phyloP scores from a whole-genome alignment of 2,888 invertebrate species.

The Amiota minor region DNA sequence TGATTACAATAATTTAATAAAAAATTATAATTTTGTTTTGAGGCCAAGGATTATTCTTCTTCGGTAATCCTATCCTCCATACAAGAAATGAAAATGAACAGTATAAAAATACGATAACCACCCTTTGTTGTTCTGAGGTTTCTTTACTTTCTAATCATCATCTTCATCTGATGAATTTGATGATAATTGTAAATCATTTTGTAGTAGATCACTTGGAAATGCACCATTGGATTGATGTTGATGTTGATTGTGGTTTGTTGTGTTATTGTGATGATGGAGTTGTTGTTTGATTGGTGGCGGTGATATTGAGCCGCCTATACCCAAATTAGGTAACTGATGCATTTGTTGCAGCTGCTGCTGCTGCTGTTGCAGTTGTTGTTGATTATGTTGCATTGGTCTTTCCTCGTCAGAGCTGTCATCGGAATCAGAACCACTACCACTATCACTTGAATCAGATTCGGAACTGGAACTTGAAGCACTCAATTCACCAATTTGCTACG shows the following conservation, averaged over 20 bases:
- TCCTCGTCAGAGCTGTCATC: slow-evolving; percentile 71
- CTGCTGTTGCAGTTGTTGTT: slow-evolving; percentile 48
- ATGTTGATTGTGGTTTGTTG: background rate
- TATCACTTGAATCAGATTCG: slow-evolving; percentile 72
- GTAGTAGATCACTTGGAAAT: slow-evolving; percentile 76
- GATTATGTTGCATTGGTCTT: slow-evolving; percentile 47
- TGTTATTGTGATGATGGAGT: slow-evolving; percentile 43
- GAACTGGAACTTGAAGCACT: slow-evolving; percentile 72
- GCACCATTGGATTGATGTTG: slow-evolving; percentile 58
- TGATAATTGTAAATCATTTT: slow-evolving; percentile 89
- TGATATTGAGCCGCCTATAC: slow-evolving; percentile 59
- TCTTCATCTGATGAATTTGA: slow-evolving; percentile 84
- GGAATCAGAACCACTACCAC: slow-evolving; percentile 72
- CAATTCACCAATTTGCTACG: slow-evolving; percentile 71
- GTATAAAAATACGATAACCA: background rate
- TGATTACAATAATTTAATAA: background rate
- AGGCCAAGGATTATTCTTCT: background rate
- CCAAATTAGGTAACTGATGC: slow-evolving; percentile 65
- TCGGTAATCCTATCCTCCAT: no score
- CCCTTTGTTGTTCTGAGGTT: background rate
- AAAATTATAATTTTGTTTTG: background rate
- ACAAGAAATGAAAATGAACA: background rate
- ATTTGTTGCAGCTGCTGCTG: slow-evolving; percentile 54
- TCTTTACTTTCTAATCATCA: slow-evolving; percentile 39
- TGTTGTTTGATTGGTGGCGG: slow-evolving; percentile 49